These are phyloP conservation scores for Agriotes lineatus DNA, from an alignment of 2,888 invertebrate genomes.

Conservation along the genomic window DNA sequence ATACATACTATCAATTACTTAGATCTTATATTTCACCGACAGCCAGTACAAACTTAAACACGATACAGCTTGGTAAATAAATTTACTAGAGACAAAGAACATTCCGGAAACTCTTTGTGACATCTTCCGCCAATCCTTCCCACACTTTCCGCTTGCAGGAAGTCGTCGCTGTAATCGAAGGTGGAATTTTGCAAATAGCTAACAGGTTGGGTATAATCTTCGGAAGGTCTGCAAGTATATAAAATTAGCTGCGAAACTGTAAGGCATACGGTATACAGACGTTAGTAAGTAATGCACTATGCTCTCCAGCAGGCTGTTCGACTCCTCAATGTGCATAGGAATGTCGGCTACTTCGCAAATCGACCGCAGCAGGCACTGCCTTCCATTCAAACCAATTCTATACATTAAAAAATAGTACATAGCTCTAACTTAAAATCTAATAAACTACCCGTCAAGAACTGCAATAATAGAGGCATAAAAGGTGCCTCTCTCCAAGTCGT, in stretches of 20 bases:
- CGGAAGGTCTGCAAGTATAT: slow-evolving; percentile 36
- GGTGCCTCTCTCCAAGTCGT: slow-evolving; percentile 54
- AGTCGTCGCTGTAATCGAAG: background rate
- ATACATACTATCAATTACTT: too few relatives aligned
- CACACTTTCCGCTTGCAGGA: slow-evolving; percentile 27
- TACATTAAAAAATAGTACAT: too few relatives aligned
- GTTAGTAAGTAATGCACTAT: slow-evolving; percentile 62
- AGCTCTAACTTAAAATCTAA: background rate
- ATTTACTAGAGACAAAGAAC: slow-evolving; percentile 30
- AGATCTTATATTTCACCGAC: too few relatives aligned
- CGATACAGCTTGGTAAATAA: slow-evolving; percentile 37
- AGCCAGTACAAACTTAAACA: too few relatives aligned
- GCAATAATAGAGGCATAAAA: slow-evolving; percentile 57
- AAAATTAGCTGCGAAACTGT: background rate
- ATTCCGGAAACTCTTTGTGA: slow-evolving; percentile 16
- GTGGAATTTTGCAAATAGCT: background rate
- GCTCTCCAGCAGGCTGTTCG: slow-evolving; percentile 62
- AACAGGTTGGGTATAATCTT: slow-evolving; percentile 16
- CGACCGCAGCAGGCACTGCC: slow-evolving; percentile 56
- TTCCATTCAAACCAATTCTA: slow-evolving; percentile 55
- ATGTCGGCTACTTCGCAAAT: slow-evolving; percentile 60
- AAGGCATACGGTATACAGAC: slow-evolving; percentile 51
- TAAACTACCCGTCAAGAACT: slow-evolving; percentile 55
- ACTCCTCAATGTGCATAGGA: slow-evolving; percentile 57
- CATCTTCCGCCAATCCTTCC: slow-evolving; percentile 32